phyloP scores from a whole-genome alignment of 2,113 vertebrate species.

The Festucalex cinctus region DNA sequence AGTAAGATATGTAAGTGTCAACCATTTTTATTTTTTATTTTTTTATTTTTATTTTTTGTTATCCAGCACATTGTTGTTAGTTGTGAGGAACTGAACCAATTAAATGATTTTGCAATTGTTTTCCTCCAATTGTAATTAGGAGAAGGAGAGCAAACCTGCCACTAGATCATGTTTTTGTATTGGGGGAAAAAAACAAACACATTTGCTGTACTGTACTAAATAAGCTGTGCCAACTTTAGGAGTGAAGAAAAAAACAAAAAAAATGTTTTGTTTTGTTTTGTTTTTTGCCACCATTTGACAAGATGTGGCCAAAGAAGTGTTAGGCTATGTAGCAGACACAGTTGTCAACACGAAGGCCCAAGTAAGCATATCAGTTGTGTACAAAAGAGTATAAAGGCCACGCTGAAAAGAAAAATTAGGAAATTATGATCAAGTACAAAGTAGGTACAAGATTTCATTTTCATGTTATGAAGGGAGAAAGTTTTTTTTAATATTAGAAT shows the following conservation, averaged over 20 bases:
- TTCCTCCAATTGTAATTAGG: not conserved
- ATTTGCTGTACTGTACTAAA: not conserved
- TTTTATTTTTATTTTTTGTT: conserved; percentile 6
- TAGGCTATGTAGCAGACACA: not conserved
- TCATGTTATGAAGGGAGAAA: too few relatives aligned
- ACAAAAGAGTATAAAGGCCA: not conserved
- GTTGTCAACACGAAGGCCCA: not conserved
- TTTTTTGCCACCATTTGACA: not conserved
- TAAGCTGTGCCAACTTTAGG: conserved; percentile 2
- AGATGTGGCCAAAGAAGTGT: not conserved
- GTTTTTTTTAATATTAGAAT: too few relatives aligned
- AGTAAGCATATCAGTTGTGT: not conserved
- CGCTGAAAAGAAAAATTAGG: not conserved
- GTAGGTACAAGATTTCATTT: too few relatives aligned
- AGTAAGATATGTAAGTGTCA: conserved; percentile 70
- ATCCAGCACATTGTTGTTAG: conserved; percentile 47
- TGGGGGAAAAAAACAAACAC: not conserved
- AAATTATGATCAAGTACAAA: not conserved
- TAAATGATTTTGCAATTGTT: conserved; percentile 29
- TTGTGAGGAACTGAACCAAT: conserved; percentile 32
- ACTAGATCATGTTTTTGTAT: conserved; percentile 4
- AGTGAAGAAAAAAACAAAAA: not conserved
- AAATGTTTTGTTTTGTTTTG: not conserved
- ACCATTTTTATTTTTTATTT: conserved; percentile 44
- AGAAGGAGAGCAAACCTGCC: conserved; percentile 31